Evolutionary conservation across 30 jellyfish, hydroid and myxozoan species (phyloP), one percentile per base, ranked within the genome.

Genomic region (Catostylus mosaicus): DNA sequence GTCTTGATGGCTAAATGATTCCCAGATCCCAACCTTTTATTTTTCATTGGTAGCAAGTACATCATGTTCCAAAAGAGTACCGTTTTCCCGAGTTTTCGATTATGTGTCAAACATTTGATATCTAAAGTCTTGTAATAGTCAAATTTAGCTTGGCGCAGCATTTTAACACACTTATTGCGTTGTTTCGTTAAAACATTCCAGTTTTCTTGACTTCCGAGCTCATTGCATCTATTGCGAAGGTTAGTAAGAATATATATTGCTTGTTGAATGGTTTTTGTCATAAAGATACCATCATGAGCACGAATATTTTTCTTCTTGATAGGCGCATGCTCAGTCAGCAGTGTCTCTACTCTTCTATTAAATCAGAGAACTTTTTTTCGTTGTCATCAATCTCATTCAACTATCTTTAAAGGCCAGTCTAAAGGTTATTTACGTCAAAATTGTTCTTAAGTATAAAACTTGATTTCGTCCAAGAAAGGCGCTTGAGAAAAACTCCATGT

Each of bases 1-100:
- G 16, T 43, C 16, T 43, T 43, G 8, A n/a, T 43, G 54, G 54
- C 54, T 43, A 16, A 43, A 16, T 43, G 54, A 43, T 43, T 43
- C 14, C 54, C 32, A 66, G 70, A 71, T 71, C 83, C 45, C 83
- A 71, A 69, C 83, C 45, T 38, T 47, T 71, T 71, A 48, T 38
- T 45, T 71, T 69, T 71, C 83, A 47, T 71, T 47, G 30, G 83
- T 71, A 45, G 45, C 69, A 71, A 71, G 69, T 7, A 22, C 69
- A 23, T 64, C 77, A 64, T 31, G 24, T 64, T 64, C 83, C 69
- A 40, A 38, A 7, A 71, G 83, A 40, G 83, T 47, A 71, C 83
- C 20, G 83, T 71, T 71, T 71, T 71, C 83, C 83, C 40, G 72
- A 71, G 45, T 22, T 71, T 71, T 29, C 69, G 50, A 47, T 71